Percentiles rank a stretch among this genome's conserved stretches.
Conservation (phyloP, 2,797 vertebrate genomes). For the Clamator glandarius region DNA sequence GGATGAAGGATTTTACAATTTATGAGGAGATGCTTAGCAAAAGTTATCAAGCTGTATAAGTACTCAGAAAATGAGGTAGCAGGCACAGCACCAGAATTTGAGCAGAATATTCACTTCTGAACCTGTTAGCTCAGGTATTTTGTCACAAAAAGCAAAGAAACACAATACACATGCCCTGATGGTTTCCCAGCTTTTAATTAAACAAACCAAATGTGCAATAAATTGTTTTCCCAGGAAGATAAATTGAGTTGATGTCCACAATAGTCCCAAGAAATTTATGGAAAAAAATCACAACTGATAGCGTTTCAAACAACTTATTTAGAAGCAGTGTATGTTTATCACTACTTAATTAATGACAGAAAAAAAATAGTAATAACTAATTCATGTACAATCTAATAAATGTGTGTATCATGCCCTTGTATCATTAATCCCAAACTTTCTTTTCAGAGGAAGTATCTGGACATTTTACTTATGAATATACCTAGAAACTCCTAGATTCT, state of each 20-base stretch:
- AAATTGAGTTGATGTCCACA: neutral
- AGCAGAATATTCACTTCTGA: neutral
- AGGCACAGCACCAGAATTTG: neutral
- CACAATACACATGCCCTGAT: rapidly evolving
- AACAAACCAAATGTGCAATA: neutral
- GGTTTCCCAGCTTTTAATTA: neutral
- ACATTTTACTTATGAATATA: neutral
- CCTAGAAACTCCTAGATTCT: neutral
- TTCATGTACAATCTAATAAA: neutral
- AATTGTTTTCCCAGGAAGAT: neutral
- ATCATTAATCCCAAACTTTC: neutral
- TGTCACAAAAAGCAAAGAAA: neutral
- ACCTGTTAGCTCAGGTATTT: neutral
- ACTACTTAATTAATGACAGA: neutral
- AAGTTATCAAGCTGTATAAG: neutral
- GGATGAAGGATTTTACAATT: neutral
- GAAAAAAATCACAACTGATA: neutral
- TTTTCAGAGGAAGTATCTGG: neutral
- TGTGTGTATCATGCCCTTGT: neutral
- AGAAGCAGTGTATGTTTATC: neutral
- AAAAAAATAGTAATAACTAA: neutral
- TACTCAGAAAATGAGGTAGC: neutral
- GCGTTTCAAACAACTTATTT: neutral
- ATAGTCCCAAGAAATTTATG: neutral
- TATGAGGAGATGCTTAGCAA: neutral